Evolutionary conservation across 2,797 vertebrate species (phyloP).

Genomic region (Paramormyrops hopkinsi): DNA sequence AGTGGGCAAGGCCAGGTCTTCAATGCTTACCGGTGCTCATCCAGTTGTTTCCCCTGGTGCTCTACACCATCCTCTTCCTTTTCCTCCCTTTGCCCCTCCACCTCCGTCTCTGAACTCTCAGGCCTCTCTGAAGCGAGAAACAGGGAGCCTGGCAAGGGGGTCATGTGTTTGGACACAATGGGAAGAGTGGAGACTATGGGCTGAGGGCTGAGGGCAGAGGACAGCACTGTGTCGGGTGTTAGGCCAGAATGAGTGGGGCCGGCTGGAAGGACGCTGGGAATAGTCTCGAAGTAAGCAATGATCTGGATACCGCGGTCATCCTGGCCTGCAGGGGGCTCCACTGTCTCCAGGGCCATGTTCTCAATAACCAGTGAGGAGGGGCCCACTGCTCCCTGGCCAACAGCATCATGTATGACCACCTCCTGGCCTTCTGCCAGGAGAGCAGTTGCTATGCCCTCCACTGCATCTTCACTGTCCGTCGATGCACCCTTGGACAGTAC

Average conservation of each 20-base stretch:
- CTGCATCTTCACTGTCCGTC: constrained; percentile 27
- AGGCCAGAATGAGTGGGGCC: constrained; percentile 23
- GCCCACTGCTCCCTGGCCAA: fast-evolving
- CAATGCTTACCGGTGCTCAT: constrained; percentile 59
- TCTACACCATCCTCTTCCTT: constrained; percentile 33
- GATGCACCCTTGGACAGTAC: constrained; percentile 40
- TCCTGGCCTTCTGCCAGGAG: constrained; percentile 33
- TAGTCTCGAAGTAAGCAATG: constrained; percentile 60
- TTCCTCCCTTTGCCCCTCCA: constrained; percentile 34
- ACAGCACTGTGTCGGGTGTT: constrained; percentile 49
- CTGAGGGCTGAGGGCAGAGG: constrained; percentile 51
- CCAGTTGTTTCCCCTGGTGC: constrained; percentile 43
- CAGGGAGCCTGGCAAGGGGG: constrained; percentile 27
- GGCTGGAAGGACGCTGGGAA: constrained; percentile 48
- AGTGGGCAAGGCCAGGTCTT: not conserved
- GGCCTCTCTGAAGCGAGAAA: constrained; percentile 41
- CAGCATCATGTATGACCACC: constrained; percentile 20
- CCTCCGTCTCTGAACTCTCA: constrained; percentile 39
- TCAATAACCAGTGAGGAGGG: constrained; percentile 29
- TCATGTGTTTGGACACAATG: constrained; percentile 58
- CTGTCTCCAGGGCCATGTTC: constrained; percentile 27
- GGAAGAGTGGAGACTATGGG: constrained; percentile 67
- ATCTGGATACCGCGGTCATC: constrained; percentile 34
- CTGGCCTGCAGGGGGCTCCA: constrained; percentile 27
- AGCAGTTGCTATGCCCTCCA: constrained; percentile 35